Evolutionary conservation across 2,797 vertebrate genomes (phyloP), one percentile per base, ranked within the genome.

Genomic region (Gouania willdenowi): DNA sequence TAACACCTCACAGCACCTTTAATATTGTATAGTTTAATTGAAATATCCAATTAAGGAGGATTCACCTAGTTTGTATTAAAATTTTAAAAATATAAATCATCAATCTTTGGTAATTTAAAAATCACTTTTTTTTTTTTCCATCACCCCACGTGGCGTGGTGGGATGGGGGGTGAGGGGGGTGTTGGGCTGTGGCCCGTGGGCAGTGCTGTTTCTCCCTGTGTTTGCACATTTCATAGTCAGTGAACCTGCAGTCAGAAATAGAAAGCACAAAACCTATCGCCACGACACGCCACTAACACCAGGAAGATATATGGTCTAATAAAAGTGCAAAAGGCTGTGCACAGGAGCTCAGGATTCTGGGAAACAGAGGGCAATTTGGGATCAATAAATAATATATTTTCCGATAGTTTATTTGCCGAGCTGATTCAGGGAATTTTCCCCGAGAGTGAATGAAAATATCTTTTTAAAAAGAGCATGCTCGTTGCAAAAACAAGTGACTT

Each of bases 231-330:
- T 83, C 62, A 82, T 81, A 83, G 75, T 77, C 79, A 85, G 64
- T 86, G 81, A 86, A 85, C 73, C 76, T 78, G 64, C 61, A 56
- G 67, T 66, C 82, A 74, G 85, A 89, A 78, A 85, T 84, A 87
- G 77, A 80, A 67, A 66, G 31, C 57, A 55, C 64, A 68, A 74
- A 75, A 71, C 18, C 39, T 19, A 17, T 29, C 28, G 8, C 40
- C 36, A 52, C 45, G 49, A 48, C 42, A 65, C 26, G 6, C 9
- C 40, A 49, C 39, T 61, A 55, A 56, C 32, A 38, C 33, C 53
- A 54, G 35, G 42, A 72, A 53, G 54, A 66, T 46, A 52, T 68
- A 75, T 69, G 64, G 49, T 64, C 64, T 59, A 61, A 68, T 65
- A 58, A 71, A 71, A 27, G 55, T 30, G 49, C 54, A 66, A 51